Evolutionary conservation across 2,797 vertebrate genomes (phyloP).

Genomic region (Amniataba percoides): DNA sequence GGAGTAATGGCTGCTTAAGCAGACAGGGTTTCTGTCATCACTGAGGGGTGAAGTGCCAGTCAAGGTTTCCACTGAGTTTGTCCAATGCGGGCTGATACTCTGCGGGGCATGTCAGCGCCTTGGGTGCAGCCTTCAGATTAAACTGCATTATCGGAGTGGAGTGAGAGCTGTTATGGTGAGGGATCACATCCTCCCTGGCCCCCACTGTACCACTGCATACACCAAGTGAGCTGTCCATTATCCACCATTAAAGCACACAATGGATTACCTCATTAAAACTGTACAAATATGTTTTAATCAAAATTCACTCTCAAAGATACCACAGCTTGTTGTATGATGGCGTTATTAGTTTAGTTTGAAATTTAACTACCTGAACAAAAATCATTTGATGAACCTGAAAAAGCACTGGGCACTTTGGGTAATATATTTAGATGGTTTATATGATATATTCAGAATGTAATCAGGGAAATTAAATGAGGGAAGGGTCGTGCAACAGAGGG

Average conservation of each 20-base stretch:
- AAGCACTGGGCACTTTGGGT: background rate
- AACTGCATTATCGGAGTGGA: constrained; percentile 68
- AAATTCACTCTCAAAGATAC: background rate
- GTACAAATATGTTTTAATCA: background rate
- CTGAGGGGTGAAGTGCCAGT: constrained; percentile 82
- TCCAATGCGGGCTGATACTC: constrained; percentile 47
- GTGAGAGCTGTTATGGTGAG: constrained; percentile 68
- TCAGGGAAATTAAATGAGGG: background rate
- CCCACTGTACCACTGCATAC: constrained; percentile 33
- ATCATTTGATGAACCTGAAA: constrained; percentile 7
- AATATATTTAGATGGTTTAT: constrained; percentile 2
- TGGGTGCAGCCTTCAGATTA: constrained; percentile 73
- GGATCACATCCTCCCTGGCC: constrained; percentile 59
- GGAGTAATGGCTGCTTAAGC: constrained; percentile 83
- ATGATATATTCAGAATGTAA: constrained; percentile 11
- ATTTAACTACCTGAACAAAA: background rate
- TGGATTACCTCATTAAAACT: background rate
- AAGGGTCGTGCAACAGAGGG: background rate
- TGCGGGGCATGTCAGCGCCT: constrained; percentile 61
- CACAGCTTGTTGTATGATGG: no score
- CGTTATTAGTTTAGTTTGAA: background rate
- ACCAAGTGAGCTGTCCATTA: constrained; percentile 32
- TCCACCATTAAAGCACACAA: constrained; percentile 15
- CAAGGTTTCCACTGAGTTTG: constrained; percentile 78
- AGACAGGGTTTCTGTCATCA: constrained; percentile 80